Evolutionary conservation across 2,113 vertebrate species (phyloP).

Genomic region (Pyrgilauda ruficollis): DNA sequence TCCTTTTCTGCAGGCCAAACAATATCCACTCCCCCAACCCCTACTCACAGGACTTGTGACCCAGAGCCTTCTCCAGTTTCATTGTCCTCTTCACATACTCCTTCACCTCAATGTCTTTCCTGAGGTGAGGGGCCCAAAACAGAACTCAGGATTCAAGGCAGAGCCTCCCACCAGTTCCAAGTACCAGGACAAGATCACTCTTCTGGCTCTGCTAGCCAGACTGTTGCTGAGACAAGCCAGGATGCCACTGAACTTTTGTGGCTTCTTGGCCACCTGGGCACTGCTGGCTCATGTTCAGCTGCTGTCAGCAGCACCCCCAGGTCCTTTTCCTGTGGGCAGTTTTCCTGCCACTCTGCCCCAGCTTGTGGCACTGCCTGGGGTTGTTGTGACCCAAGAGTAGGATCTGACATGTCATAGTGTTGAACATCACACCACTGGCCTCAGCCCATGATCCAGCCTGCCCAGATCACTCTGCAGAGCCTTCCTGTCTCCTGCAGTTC

Average conservation of each 20-base stretch:
- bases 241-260: not conserved
- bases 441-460: rapidly evolving
- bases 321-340: not conserved
- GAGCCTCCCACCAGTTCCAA: no score
- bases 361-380: not conserved
- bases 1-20: not conserved
- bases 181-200: not conserved
- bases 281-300: not conserved
- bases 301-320: not conserved
- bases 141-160: no score
- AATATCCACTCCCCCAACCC: rapidly evolving
- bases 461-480: not conserved
- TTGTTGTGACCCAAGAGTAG: not conserved
- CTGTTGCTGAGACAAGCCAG: not conserved
- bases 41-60: not conserved
- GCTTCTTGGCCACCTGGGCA: not conserved
- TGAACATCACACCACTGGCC: rapidly evolving
- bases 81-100: not conserved
- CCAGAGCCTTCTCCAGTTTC: not conserved
- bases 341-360: not conserved
- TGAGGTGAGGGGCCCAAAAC: not conserved
- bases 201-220: not conserved
- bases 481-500: not conserved
- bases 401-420: not conserved
- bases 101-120: not conserved